These are phyloP conservation scores for Metalampra italica DNA, from an alignment of 2,888 invertebrate species.

Conservation along the genomic window DNA sequence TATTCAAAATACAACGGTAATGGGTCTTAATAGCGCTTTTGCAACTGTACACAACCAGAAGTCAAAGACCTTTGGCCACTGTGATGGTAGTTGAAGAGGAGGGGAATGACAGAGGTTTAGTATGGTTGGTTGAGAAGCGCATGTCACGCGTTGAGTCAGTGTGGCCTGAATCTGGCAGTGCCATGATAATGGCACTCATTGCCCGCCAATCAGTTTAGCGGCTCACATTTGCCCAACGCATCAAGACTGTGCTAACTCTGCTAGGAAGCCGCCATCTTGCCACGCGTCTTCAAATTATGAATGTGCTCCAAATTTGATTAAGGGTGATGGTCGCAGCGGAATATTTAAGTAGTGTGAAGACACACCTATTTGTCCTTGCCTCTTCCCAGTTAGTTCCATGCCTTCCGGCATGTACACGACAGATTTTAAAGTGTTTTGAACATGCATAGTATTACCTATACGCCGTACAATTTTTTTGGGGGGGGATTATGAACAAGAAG, in stretches of 20 bases:
- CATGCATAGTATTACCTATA: too few species aligned
- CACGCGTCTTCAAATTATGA: slow-evolving; percentile 43
- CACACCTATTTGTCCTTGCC: background rate
- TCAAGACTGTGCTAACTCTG: slow-evolving; percentile 40
- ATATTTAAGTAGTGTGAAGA: background rate
- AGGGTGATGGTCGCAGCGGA: slow-evolving; percentile 15
- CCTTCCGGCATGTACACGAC: slow-evolving; percentile 12
- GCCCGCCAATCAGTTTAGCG: slow-evolving; percentile 64
- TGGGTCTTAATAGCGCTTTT: slow-evolving; percentile 51
- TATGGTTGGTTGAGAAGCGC: slow-evolving; percentile 20
- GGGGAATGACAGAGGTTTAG: slow-evolving; percentile 21
- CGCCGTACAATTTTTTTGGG: too few species aligned
- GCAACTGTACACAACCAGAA: slow-evolving; percentile 25
- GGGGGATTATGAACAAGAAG: too few species aligned
- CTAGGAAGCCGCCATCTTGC: slow-evolving; percentile 34
- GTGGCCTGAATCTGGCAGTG: slow-evolving; percentile 50
- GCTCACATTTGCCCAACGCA: slow-evolving; percentile 48
- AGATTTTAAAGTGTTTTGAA: slow-evolving; percentile 6
- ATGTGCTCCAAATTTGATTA: slow-evolving; percentile 42
- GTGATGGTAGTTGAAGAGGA: background rate
- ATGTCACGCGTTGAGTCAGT: slow-evolving; percentile 48
- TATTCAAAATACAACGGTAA: slow-evolving; percentile 35
- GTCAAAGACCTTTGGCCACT: slow-evolving; percentile 17
- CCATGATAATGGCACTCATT: slow-evolving; percentile 63
- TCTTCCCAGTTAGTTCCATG: background rate